Base-by-base conservation (phyloP, 2,113 vertebrate genomes). In the Spheniscus mendiculus region DNA sequence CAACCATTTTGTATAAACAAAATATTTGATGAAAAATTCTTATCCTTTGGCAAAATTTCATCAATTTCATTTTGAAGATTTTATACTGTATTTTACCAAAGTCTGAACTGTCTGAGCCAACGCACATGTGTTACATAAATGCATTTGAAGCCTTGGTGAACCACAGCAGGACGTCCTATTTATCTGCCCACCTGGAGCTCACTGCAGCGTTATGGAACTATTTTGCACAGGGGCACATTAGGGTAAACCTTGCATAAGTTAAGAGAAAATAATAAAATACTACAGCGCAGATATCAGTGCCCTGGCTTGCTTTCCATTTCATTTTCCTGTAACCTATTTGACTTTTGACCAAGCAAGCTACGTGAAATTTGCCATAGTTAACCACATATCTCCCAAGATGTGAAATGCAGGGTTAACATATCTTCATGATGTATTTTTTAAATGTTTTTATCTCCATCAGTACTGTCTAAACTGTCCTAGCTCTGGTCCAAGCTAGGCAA, bases 381-480 rank as follows among this genome's bases (percentile, higher is more conserved):
- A 73, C 36, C 26, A 14, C 12, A 0, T 7, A 23, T 32, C 49
- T 52, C 36, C 65, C 44, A 50, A 49, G 38, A 44, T 16, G 22
- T 25, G 53, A 83, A 74, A 61, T 2, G 10, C 81, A 47, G 62
- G 22, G 16, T 29, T 47, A 52, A 52, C 6, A 4, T 17, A 56
- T 8, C 27, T 78, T 82, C 3, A 10, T 23, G 2, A 3, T 1
- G 1, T 19, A 27, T 6, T 56, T 58, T 50, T 27, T 2, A 32
- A 53, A 32, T 21, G 11, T 8, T 50, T 62, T 40, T 36, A 25
- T 58, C 16, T 71, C 59, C 14, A 11, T 49, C 42, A 40, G 56
- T 42, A 20, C 3, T 18, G 49, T 25, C 22, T 53, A 12, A 63
- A 44, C 40, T 3, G 0, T 18, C 49, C 61, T 11, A 65, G 27